Percentiles rank a stretch among this genome's conserved stretches.
These are phyloP conservation scores for Drosophila hamatofila DNA, from an alignment of 2,888 invertebrate species.

Conservation along the genomic window DNA sequence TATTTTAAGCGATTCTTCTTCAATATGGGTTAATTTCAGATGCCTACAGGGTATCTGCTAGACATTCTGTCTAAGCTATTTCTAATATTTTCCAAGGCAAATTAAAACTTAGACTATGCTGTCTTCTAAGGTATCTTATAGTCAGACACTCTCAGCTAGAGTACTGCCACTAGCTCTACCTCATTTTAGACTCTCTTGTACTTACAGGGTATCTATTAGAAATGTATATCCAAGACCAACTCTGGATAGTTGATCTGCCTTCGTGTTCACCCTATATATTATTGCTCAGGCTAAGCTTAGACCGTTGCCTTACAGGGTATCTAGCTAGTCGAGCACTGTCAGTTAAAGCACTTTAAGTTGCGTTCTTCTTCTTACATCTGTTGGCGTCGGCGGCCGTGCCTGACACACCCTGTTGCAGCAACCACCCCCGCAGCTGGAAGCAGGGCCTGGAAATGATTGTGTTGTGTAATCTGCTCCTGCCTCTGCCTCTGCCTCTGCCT, in stretches of 20 bases:
- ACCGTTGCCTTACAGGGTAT: not conserved
- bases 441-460: constrained; percentile 52
- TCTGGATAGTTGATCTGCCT: not conserved
- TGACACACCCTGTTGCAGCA: constrained; percentile 52
- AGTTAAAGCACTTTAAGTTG: not conserved
- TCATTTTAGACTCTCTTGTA: too few relatives aligned
- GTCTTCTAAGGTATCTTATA: not conserved
- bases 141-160: not conserved
- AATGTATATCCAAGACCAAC: not conserved
- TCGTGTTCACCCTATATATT: not conserved
- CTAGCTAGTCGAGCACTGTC: not conserved
- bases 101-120: not conserved
- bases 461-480: constrained; percentile 52
- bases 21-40: too few relatives aligned
- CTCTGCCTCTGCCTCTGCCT: not conserved
- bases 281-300: too few relatives aligned
- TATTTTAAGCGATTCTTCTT: not conserved
- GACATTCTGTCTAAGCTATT: too few relatives aligned
- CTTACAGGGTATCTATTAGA: not conserved
- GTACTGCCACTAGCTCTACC: not conserved
- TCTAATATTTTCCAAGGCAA: not conserved
- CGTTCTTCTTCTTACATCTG: constrained; percentile 2
- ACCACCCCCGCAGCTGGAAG: constrained; percentile 54
- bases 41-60: too few relatives aligned
- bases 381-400: constrained; percentile 21